These are phyloP conservation scores for Catostylus mosaicus DNA, from an alignment of 30 jellyfish, hydroid and myxozoan species.

Conservation along the genomic window DNA sequence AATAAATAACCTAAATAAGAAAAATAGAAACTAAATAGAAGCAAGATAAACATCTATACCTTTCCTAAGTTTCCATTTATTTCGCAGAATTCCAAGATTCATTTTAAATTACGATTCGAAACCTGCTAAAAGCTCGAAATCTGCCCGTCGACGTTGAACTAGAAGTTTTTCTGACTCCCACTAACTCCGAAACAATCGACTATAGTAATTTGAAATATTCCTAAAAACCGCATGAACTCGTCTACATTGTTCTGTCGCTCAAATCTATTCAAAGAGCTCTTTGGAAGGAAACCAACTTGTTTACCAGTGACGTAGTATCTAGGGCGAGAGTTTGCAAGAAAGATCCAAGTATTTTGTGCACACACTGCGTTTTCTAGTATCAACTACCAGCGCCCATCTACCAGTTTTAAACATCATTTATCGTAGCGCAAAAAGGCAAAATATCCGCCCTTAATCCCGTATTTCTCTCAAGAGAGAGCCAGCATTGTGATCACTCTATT, in stretches of 20 bases:
- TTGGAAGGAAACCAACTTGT: background rate
- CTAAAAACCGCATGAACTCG: background rate
- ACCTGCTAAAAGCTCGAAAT: background rate
- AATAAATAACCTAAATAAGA: no score
- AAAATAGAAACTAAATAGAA: no score
- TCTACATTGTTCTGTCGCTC: background rate
- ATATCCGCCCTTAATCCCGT: no score
- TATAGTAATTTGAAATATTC: background rate
- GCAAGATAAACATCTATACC: slow-evolving; percentile 22
- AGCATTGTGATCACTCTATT: no score
- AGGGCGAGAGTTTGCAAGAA: no score
- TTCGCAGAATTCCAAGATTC: slow-evolving; percentile 57
- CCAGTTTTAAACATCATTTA: no score
- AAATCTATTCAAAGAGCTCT: background rate
- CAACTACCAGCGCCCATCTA: no score
- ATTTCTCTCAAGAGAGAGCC: no score
- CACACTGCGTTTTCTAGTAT: no score
- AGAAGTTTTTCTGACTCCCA: background rate
- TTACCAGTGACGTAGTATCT: background rate
- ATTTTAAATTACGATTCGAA: background rate
- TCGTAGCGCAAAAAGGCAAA: no score
- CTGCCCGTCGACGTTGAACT: background rate
- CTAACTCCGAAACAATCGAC: slow-evolving; percentile 5
- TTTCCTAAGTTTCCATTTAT: slow-evolving; percentile 64
- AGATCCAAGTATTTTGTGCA: no score